Evolutionary conservation across 2,888 invertebrate species (phyloP).

Genomic region (Alloplasta piceator): DNA sequence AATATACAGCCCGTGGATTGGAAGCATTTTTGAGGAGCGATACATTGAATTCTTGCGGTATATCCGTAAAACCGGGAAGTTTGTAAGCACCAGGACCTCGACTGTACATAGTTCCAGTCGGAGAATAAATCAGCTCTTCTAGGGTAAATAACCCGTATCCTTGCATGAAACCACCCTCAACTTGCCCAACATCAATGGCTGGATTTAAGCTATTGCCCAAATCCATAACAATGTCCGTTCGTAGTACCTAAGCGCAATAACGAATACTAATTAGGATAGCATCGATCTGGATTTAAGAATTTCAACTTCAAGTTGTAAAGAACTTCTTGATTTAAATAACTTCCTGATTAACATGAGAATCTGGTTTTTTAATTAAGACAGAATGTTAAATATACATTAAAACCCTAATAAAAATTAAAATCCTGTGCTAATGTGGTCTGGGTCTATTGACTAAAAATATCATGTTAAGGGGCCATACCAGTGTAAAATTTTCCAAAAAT

Average conservation of each 20-base stretch:
- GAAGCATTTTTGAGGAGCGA: constrained; percentile 94
- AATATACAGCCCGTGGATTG: constrained; percentile 96
- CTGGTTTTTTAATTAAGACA: too few species aligned
- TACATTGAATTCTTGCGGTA: constrained; percentile 96
- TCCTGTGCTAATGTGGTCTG: too few species aligned
- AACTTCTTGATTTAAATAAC: background rate
- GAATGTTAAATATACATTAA: too few species aligned
- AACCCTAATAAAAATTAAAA: too few species aligned
- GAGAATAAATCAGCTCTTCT: constrained; percentile 95
- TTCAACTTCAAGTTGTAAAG: background rate
- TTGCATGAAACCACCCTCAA: constrained; percentile 97
- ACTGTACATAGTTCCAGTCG: constrained; percentile 91
- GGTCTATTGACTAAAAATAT: too few species aligned
- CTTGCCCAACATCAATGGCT: constrained; percentile 98
- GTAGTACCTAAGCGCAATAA: constrained; percentile 85
- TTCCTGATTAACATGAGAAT: too few species aligned
- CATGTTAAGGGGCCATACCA: too few species aligned
- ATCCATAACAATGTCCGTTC: constrained; percentile 98
- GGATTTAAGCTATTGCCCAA: constrained; percentile 97
- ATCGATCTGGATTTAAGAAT: constrained; percentile 3
- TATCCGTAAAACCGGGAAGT: constrained; percentile 96
- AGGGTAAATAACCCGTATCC: constrained; percentile 96
- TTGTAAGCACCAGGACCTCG: constrained; percentile 97
- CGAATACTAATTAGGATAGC: too few species aligned
- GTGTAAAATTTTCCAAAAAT: too few species aligned